These are phyloP conservation scores for Chloroclysta siterata DNA, from an alignment of 2,888 invertebrate genomes.

Conservation along the genomic window DNA sequence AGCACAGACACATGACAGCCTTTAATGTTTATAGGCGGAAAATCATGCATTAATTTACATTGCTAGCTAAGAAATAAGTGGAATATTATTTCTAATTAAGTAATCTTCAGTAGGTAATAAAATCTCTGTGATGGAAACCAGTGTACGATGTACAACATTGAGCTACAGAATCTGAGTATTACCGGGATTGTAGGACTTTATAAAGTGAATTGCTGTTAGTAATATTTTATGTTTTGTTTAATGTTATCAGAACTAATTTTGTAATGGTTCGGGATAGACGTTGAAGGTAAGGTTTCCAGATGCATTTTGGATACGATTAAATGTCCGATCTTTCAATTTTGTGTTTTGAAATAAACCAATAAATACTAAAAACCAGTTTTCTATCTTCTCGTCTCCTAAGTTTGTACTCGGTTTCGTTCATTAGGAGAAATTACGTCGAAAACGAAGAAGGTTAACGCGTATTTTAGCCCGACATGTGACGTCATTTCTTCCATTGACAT, in stretches of 20 bases:
- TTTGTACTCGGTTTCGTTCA: too few relatives aligned
- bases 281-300: slow-evolving; percentile 66
- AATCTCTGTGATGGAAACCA: slow-evolving; percentile 82
- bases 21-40: slow-evolving; percentile 70
- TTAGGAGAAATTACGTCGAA: too few relatives aligned
- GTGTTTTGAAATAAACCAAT: slow-evolving; percentile 82
- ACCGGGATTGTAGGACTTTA: slow-evolving; percentile 73
- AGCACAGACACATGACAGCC: slow-evolving; percentile 67
- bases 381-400: slow-evolving; percentile 6
- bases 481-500: too few relatives aligned
- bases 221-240: slow-evolving; percentile 80
- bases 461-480: too few relatives aligned
- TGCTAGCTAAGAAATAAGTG: slow-evolving; percentile 69
- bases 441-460: too few relatives aligned
- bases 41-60: slow-evolving; percentile 77
- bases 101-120: slow-evolving; percentile 75
- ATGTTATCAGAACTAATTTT: slow-evolving; percentile 82
- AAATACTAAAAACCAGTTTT: slow-evolving; percentile 56
- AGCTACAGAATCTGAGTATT: slow-evolving; percentile 80
- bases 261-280: slow-evolving; percentile 72
- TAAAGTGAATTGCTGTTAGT: slow-evolving; percentile 80
- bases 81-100: slow-evolving; percentile 74
- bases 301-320: slow-evolving; percentile 76
- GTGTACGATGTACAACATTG: slow-evolving; percentile 73
- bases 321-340: slow-evolving; percentile 81